A percentile compares a stretch with the other conserved stretches of the same genome.
Conservation (phyloP, 1,140 invertebrate genomes). For the Apis florea region DNA sequence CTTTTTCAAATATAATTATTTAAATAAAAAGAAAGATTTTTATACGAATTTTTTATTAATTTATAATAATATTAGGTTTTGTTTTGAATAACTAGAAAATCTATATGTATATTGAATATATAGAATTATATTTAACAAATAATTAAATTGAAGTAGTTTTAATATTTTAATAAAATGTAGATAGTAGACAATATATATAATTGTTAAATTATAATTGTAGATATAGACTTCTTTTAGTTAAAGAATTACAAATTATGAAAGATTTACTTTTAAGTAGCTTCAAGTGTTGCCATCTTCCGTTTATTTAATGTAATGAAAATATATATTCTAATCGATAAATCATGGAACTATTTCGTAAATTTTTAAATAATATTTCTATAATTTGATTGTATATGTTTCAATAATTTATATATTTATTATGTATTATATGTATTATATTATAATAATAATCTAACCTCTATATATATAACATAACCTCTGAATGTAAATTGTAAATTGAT, state of each 20-base stretch:
- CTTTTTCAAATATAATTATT: constrained; percentile 43
- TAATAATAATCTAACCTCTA: not conserved
- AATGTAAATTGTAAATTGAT: not conserved
- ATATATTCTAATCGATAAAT: not conserved
- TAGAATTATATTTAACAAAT: too few species aligned
- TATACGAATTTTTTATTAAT: not conserved
- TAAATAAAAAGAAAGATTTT: constrained; percentile 25
- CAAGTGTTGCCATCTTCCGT: constrained; percentile 13
- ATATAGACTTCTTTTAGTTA: constrained; percentile 63
- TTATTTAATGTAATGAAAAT: not conserved
- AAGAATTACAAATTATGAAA: constrained; percentile 56
- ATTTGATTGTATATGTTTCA: not conserved
- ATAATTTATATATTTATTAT: not conserved
- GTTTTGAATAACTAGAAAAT: too few species aligned
- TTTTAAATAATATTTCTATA: not conserved
- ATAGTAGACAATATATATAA: constrained; percentile 58
- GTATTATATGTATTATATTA: not conserved
- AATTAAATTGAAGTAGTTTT: too few species aligned
- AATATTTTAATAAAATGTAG: too few species aligned
- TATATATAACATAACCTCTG: constrained; percentile 24
- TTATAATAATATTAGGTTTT: not conserved
- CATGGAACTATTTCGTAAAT: not conserved
- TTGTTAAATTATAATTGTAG: constrained; percentile 62
- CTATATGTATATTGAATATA: too few species aligned
- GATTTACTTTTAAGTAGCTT: constrained; percentile 32